These are phyloP conservation scores for Nysson spinosus DNA, from an alignment of 2,888 invertebrate genomes.

Conservation along the genomic window DNA sequence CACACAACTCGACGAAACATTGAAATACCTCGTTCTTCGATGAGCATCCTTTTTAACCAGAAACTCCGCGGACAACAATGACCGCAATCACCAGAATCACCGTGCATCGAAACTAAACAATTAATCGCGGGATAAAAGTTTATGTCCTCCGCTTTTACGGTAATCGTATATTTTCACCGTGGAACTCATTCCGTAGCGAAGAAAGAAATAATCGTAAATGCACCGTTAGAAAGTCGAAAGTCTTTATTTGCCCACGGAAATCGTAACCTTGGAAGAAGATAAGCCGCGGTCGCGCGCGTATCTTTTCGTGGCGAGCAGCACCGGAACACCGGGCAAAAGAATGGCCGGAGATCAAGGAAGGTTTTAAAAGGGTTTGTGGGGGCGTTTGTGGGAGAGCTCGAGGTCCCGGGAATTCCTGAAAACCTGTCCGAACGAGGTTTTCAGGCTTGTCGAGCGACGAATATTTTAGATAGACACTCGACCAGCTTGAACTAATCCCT, in stretches of 20 bases:
- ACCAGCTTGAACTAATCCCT: neutral
- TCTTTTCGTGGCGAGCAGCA: too few relatives aligned
- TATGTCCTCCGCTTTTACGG: too few relatives aligned
- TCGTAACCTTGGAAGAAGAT: conserved; percentile 33
- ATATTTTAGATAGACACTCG: conserved; percentile 16
- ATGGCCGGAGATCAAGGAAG: neutral
- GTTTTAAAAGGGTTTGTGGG: conserved; percentile 2
- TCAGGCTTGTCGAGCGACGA: conserved; percentile 12
- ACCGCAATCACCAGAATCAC: too few relatives aligned
- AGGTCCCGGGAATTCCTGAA: conserved; percentile 49
- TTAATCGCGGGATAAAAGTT: too few relatives aligned
- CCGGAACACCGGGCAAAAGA: neutral
- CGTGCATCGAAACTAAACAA: too few relatives aligned
- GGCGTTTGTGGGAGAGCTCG: conserved; percentile 14
- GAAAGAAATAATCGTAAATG: conserved; percentile 26
- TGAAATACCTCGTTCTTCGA: too few relatives aligned
- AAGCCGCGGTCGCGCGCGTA: conserved; percentile 24
- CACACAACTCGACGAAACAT: too few relatives aligned
- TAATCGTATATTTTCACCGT: conserved; percentile 28
- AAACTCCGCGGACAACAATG: too few relatives aligned
- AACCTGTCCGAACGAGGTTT: conserved; percentile 53
- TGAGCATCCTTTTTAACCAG: too few relatives aligned
- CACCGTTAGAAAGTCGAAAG: conserved; percentile 39
- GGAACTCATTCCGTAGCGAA: too few relatives aligned
- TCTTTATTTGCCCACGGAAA: conserved; percentile 47